phyloP scores from a whole-genome alignment of 2,113 vertebrate genomes.

The Oreocharis arfaki region DNA sequence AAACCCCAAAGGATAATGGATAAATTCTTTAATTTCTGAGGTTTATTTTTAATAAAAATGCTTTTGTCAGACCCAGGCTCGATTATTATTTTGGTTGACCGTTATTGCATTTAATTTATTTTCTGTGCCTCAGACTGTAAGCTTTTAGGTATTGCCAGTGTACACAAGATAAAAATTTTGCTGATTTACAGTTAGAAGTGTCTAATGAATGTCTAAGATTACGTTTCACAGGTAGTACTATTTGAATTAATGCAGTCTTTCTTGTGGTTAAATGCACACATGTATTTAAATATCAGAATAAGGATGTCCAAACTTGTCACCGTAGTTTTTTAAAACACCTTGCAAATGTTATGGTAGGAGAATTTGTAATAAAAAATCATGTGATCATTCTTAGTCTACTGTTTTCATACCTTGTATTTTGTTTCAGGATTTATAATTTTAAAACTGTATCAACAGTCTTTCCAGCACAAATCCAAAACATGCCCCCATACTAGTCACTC shows the following conservation, averaged over 20 bases:
- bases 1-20: not conserved
- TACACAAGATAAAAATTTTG: not conserved
- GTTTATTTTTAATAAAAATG: not conserved
- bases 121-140: not conserved
- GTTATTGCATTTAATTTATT: not conserved
- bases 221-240: not conserved
- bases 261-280: not conserved
- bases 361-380: not conserved
- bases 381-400: not conserved
- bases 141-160: not conserved
- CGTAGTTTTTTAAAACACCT: not conserved
- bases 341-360: not conserved
- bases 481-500: fast-evolving
- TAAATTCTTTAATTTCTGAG: not conserved
- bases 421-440: not conserved
- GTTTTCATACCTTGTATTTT: not conserved
- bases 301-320: not conserved
- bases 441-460: not conserved
- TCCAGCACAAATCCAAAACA: not conserved
- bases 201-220: not conserved
- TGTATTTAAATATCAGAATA: not conserved
- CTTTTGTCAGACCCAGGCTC: not conserved
- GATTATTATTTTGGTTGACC: not conserved
- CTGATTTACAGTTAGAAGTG: not conserved
- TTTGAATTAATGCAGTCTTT: not conserved